phyloP scores from a whole-genome alignment of 2,888 invertebrate genomes.

The Eupeodes latifasciatus region DNA sequence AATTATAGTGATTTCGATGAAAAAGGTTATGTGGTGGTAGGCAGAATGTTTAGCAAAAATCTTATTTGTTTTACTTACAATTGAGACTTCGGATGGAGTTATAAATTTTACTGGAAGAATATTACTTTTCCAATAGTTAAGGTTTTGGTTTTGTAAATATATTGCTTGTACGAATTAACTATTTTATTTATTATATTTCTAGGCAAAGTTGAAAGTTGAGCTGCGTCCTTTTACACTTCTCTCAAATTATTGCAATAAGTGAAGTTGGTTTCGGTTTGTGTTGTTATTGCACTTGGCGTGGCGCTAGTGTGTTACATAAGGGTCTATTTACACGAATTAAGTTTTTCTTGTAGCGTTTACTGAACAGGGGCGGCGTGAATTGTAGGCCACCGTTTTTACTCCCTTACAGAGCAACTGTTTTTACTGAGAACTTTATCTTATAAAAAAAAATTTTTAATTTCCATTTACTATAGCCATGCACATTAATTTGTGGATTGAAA shows the following conservation, averaged over 20 bases:
- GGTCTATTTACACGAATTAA: neutral
- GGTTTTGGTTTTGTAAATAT: slow-evolving; percentile 18
- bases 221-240: slow-evolving; percentile 76
- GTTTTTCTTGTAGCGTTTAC: neutral
- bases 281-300: slow-evolving; percentile 22
- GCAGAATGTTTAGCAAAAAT: slow-evolving; percentile 16
- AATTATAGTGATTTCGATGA: slow-evolving; percentile 13
- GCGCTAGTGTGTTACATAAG: slow-evolving; percentile 38
- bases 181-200: slow-evolving; percentile 47
- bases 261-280: slow-evolving; percentile 58
- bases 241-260: slow-evolving; percentile 62
- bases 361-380: too few relatives aligned
- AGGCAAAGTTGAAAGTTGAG: slow-evolving; percentile 61
- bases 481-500: too few relatives aligned
- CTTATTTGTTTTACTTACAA: slow-evolving; percentile 24
- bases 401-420: too few relatives aligned
- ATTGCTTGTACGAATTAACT: slow-evolving; percentile 36
- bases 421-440: too few relatives aligned
- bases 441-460: too few relatives aligned
- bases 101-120: slow-evolving; percentile 5
- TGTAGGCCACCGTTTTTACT: too few relatives aligned
- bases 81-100: slow-evolving; percentile 1
- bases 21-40: slow-evolving; percentile 61
- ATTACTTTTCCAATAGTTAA: neutral
- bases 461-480: too few relatives aligned